phyloP scores from a whole-genome alignment of 35 echinoderm and acorn worm species.

The Apostichopus japonicus region DNA sequence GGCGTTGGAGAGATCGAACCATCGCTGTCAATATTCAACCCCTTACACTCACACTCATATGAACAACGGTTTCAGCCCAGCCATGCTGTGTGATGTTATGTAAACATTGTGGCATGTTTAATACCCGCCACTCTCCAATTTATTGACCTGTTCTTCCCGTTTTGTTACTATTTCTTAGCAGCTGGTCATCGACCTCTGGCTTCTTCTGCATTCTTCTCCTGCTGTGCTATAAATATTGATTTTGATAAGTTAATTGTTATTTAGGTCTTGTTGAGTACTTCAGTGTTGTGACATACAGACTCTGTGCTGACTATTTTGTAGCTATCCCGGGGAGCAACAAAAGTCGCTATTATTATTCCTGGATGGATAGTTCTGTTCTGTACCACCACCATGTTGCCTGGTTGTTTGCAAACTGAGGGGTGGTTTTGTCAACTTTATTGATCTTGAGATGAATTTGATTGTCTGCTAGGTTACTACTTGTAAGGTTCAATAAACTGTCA shows the following conservation, averaged over 20 bases:
- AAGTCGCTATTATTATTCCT: too few relatives aligned
- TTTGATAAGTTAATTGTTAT: not conserved
- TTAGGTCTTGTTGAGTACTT: not conserved
- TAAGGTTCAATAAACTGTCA: too few relatives aligned
- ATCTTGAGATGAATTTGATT: not conserved
- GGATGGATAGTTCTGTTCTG: not conserved
- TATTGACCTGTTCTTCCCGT: not conserved
- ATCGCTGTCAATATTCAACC: too few relatives aligned
- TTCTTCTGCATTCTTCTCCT: not conserved
- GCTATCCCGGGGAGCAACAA: too few relatives aligned
- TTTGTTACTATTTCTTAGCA: not conserved
- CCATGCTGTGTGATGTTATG: not conserved
- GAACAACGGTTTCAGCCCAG: too few relatives aligned
- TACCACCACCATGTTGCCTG: not conserved
- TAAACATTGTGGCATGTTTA: slow-evolving; percentile 14
- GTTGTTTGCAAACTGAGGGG: slow-evolving; percentile 27
- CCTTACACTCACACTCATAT: too few relatives aligned
- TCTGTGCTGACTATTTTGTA: too few relatives aligned
- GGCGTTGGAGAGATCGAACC: too few relatives aligned
- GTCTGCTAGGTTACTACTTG: too few relatives aligned
- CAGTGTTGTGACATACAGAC: too few relatives aligned
- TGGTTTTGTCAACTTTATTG: slow-evolving; percentile 35
- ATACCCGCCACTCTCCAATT: not conserved
- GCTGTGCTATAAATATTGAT: slow-evolving; percentile 39
- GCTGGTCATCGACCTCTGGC: not conserved